These are phyloP conservation scores for Drosophila simulans DNA, from an alignment of 1,140 invertebrate species.

Conservation along the genomic window DNA sequence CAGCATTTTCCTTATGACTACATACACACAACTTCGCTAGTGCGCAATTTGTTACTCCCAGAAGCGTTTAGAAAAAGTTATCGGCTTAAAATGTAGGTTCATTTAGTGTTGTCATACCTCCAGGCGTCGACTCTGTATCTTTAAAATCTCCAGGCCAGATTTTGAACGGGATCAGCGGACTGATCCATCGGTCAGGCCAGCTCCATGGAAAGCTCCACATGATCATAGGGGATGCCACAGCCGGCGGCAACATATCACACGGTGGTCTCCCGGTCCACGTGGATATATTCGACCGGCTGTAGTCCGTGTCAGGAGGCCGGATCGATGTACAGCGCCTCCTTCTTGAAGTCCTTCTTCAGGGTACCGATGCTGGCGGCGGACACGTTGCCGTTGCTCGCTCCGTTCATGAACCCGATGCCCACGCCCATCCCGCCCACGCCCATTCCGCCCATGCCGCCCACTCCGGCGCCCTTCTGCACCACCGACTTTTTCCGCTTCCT, in stretches of 20 bases:
- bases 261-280: slow-evolving; percentile 94
- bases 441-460: slow-evolving; percentile 59
- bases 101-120: slow-evolving; percentile 46
- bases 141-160: slow-evolving; percentile 75
- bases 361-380: slow-evolving; percentile 75
- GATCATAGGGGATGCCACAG: slow-evolving; percentile 65
- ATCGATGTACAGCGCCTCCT: slow-evolving; percentile 87
- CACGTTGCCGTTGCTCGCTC: slow-evolving; percentile 74
- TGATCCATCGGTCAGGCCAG: slow-evolving; percentile 56
- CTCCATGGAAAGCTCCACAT: slow-evolving; percentile 65
- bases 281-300: slow-evolving; percentile 94
- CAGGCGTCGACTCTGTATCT: slow-evolving; percentile 51
- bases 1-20: slow-evolving; percentile 28
- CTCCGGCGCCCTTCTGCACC: slow-evolving; percentile 84
- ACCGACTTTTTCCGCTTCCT: slow-evolving; percentile 86
- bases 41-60: slow-evolving; percentile 34
- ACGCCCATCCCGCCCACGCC: slow-evolving; percentile 83
- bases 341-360: slow-evolving; percentile 84
- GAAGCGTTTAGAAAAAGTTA: slow-evolving; percentile 76
- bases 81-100: slow-evolving; percentile 64
- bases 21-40: slow-evolving; percentile 29
- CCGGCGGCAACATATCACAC: slow-evolving; percentile 87
- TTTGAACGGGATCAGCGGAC: slow-evolving; percentile 36
- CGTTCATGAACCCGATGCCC: slow-evolving; percentile 84
- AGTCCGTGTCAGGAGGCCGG: slow-evolving; percentile 92